A percentile compares a stretch with the other conserved stretches of the same genome.
These are phyloP conservation scores for Trogon surrucura DNA, from an alignment of 2,113 vertebrate genomes.

Conservation along the genomic window DNA sequence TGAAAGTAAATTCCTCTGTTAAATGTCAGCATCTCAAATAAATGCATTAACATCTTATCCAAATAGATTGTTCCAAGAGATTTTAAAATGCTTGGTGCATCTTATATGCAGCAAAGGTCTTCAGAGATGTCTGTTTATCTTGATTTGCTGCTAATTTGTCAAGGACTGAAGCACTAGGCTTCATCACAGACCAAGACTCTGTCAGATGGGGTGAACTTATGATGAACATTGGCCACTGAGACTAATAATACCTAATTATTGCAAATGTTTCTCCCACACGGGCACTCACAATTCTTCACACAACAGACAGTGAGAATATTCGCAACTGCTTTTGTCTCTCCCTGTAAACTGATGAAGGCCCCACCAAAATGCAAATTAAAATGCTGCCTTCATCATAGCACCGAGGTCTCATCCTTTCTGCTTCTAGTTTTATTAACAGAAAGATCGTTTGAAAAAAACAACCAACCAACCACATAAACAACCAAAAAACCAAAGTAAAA, in stretches of 20 bases:
- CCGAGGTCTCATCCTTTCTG: not conserved
- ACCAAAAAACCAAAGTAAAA: not conserved
- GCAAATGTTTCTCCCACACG: not conserved
- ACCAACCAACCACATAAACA: not conserved
- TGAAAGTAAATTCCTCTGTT: conserved; percentile 44
- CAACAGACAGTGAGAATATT: not conserved
- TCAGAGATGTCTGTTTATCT: conserved; percentile 33
- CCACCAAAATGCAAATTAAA: not conserved
- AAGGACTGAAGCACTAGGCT: not conserved
- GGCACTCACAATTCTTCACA: not conserved
- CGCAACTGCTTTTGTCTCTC: not conserved
- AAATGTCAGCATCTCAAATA: conserved; percentile 60
- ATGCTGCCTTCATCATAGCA: not conserved
- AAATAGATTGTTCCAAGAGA: conserved; percentile 59
- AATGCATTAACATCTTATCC: conserved; percentile 52
- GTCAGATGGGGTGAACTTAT: conserved; percentile 30
- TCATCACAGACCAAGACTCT: conserved; percentile 2
- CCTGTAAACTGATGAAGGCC: not conserved
- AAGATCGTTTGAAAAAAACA: not conserved
- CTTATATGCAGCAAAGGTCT: conserved; percentile 37
- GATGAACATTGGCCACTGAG: not conserved
- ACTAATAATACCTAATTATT: conserved; percentile 31
- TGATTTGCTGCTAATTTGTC: conserved; percentile 48
- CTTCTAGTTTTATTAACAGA: not conserved
- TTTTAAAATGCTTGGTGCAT: conserved; percentile 17